A percentile compares a stretch with the other conserved stretches of the same genome.
phyloP scores from a whole-genome alignment of 2,888 invertebrate species.

The Ypsolopha sequella region DNA sequence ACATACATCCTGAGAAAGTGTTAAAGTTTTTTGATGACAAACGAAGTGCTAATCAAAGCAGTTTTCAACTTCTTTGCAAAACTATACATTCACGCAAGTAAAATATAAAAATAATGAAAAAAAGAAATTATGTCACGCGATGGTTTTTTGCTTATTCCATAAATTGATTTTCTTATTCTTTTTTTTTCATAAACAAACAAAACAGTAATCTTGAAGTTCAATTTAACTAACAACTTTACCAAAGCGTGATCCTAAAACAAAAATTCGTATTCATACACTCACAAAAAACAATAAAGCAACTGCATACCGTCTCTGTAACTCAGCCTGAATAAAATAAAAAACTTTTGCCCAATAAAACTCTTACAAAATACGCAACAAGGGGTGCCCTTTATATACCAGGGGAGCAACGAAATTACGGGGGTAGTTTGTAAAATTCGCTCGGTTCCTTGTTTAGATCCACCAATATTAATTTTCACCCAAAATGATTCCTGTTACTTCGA shows the following conservation, averaged over 20 bases:
- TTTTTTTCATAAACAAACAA: no score
- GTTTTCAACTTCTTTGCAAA: no score
- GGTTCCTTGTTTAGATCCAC: conserved; percentile 23
- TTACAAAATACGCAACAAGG: conserved; percentile 35
- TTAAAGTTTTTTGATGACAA: no score
- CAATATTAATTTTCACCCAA: background rate
- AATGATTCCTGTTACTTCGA: background rate
- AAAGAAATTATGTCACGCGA: no score
- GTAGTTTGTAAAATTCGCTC: conserved; percentile 65
- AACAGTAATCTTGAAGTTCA: no score
- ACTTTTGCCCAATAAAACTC: conserved; percentile 23
- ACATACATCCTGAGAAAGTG: no score
- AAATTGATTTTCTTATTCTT: no score
- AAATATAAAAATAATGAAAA: no score
- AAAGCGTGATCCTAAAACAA: background rate
- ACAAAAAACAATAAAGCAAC: background rate
- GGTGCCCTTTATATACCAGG: conserved; percentile 33
- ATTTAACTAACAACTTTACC: no score
- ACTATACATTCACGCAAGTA: no score
- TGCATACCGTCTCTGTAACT: background rate
- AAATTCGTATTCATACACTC: background rate
- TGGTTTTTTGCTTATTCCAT: no score
- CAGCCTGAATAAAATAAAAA: conserved; percentile 5
- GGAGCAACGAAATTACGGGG: conserved; percentile 48
- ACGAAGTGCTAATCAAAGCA: no score